Conservation (phyloP, 2,113 vertebrate species). For the Triplophysa tibetana region DNA sequence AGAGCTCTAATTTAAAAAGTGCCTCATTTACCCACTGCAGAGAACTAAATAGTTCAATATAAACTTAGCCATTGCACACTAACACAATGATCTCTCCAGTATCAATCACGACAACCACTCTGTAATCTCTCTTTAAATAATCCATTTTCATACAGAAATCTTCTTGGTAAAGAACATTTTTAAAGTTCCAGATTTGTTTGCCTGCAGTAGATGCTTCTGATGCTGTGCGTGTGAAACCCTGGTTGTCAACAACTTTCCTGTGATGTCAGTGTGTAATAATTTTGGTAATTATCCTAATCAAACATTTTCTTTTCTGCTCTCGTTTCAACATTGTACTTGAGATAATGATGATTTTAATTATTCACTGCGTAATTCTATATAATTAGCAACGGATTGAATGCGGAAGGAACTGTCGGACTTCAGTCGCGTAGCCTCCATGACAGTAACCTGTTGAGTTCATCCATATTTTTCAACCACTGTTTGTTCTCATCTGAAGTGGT, state of each 20-base stretch:
- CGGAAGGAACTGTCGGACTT: slow-evolving; percentile 19
- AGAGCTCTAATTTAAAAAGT: neutral
- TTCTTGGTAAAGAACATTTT: too few relatives aligned
- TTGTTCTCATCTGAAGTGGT: neutral
- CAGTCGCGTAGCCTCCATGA: neutral
- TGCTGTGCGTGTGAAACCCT: neutral
- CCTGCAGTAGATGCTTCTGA: too few relatives aligned
- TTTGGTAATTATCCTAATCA: slow-evolving; percentile 49
- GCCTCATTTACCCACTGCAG: neutral
- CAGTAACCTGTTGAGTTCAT: slow-evolving; percentile 15
- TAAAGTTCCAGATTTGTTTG: too few relatives aligned
- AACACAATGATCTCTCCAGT: neutral
- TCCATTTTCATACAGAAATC: too few relatives aligned
- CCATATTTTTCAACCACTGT: neutral
- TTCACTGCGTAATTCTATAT: slow-evolving; percentile 39
- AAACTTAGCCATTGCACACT: neutral
- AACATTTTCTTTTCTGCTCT: slow-evolving; percentile 37
- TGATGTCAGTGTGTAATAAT: slow-evolving; percentile 37
- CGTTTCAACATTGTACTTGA: slow-evolving; percentile 37
- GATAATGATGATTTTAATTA: slow-evolving; percentile 46
- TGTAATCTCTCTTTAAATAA: too few relatives aligned
- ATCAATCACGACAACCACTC: neutral
- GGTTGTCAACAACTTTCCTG: slow-evolving; percentile 6
- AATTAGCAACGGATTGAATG: slow-evolving; percentile 34
- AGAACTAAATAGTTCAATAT: neutral